Conservation (phyloP, 2,888 invertebrate genomes). For the Synergus gifuensis region DNA sequence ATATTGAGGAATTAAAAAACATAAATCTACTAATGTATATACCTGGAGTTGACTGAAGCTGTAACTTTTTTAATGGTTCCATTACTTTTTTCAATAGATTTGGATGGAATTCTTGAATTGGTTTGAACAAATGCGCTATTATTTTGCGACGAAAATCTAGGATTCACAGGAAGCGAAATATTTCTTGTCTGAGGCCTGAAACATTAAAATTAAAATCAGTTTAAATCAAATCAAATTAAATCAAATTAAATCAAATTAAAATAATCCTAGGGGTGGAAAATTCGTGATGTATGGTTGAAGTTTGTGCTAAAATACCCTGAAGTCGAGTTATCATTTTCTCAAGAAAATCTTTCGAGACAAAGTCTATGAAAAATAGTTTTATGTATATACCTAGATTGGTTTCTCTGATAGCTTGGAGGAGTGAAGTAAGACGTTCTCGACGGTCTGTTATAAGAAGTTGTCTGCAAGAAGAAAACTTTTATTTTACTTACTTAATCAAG, state of each 20-base stretch:
- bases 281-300: too few relatives aligned
- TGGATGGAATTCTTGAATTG: background rate
- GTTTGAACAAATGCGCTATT: background rate
- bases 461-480: background rate
- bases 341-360: background rate
- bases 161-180: background rate
- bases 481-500: conserved; percentile 11
- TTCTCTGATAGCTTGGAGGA: background rate
- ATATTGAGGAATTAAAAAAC: background rate
- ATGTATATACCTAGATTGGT: background rate
- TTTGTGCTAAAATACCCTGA: too few relatives aligned
- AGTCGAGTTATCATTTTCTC: too few relatives aligned
- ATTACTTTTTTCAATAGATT: background rate
- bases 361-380: background rate
- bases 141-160: background rate
- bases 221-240: background rate
- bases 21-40: background rate
- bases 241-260: background rate
- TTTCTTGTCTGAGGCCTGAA: background rate
- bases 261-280: background rate
- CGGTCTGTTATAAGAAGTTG: background rate
- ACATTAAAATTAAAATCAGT: background rate
- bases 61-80: background rate
- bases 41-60: background rate
- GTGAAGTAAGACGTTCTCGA: background rate